Evolutionary conservation across 2,113 vertebrate genomes (phyloP).

Genomic region (Montifringilla adamsi): DNA sequence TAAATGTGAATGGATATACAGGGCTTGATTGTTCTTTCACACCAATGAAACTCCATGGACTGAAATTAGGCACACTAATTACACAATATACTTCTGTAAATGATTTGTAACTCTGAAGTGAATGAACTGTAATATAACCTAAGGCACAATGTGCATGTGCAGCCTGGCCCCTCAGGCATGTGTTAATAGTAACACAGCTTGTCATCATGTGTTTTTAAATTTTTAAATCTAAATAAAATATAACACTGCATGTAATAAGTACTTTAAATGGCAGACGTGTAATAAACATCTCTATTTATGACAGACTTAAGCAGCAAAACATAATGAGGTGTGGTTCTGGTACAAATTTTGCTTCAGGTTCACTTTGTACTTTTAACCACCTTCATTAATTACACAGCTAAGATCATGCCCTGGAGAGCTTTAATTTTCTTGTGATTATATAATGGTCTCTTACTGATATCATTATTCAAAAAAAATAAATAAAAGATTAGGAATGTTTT

Average conservation of each 20-base stretch:
- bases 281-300: constrained; percentile 66
- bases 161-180: neutral
- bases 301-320: constrained; percentile 50
- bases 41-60: neutral
- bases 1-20: constrained; percentile 29
- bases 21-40: constrained; percentile 36
- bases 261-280: constrained; percentile 50
- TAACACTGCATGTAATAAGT: neutral
- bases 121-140: neutral
- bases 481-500: neutral
- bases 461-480: constrained; percentile 40
- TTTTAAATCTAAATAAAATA: constrained; percentile 56
- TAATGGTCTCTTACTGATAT: constrained; percentile 69
- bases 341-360: constrained; percentile 60
- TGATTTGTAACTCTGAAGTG: constrained; percentile 21
- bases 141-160: neutral
- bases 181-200: constrained; percentile 53
- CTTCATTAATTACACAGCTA: constrained; percentile 66
- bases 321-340: constrained; percentile 55
- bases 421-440: constrained; percentile 75
- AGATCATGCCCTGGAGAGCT: constrained; percentile 64
- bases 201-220: constrained; percentile 28
- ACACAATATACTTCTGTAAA: constrained; percentile 30
- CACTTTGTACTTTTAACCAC: constrained; percentile 63
- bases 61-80: constrained; percentile 33